Percentiles rank a stretch among this genome's conserved stretches.
These are phyloP conservation scores for Diarsia brunnea DNA, from an alignment of 2,888 invertebrate genomes.

Conservation along the genomic window DNA sequence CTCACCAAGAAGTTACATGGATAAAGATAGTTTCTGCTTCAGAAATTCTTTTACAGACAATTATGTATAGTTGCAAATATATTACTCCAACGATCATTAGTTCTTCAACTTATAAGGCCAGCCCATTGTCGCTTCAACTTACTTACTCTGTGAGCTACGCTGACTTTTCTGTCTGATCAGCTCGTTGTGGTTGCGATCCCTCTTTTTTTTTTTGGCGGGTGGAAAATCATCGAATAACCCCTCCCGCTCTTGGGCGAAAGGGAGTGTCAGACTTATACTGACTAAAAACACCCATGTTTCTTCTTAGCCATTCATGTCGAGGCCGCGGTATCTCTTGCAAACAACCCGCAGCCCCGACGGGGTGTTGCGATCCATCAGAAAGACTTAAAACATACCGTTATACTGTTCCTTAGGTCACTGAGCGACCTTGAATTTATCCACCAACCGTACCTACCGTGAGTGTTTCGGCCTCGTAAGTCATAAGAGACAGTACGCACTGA, in stretches of 20 bases:
- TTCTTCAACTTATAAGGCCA: background rate
- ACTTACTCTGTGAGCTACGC: background rate
- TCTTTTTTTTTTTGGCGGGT: too few species aligned
- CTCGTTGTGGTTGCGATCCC: too few species aligned
- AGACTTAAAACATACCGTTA: background rate
- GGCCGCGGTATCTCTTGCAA: too few species aligned
- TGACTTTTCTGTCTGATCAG: too few species aligned
- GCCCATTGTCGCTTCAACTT: background rate
- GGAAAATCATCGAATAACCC: too few species aligned
- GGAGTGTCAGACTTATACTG: too few species aligned
- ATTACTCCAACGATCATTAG: background rate
- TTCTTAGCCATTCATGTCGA: too few species aligned
- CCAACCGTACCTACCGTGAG: background rate
- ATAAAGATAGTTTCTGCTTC: too few species aligned
- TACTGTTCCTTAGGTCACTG: background rate
- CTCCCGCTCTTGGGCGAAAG: too few species aligned
- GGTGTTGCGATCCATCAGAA: background rate
- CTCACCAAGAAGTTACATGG: background rate
- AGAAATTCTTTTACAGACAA: background rate
- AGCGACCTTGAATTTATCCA: background rate
- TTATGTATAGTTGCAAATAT: background rate
- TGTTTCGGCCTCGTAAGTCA: background rate
- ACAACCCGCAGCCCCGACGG: too few species aligned
- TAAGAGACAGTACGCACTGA: background rate
- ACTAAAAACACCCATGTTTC: too few species aligned